A percentile compares a stretch with the other conserved stretches of the same genome.
Conservation (phyloP, 2,797 vertebrate species). For the Enoplosus armatus region DNA sequence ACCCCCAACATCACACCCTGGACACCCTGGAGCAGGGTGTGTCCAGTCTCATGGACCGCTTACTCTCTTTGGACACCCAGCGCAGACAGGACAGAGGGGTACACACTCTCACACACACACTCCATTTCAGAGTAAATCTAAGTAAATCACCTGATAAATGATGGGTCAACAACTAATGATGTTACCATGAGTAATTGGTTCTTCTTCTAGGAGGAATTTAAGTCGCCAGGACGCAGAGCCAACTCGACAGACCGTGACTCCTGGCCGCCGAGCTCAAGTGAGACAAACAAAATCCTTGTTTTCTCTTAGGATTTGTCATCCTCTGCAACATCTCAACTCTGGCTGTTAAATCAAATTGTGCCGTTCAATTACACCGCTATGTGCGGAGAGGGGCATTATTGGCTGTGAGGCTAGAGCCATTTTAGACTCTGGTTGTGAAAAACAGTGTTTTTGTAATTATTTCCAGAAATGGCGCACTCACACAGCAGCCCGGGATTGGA, state of each 20-base stretch:
- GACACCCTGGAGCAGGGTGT: conserved; percentile 98
- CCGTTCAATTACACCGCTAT: conserved; percentile 31
- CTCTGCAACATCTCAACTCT: conserved; percentile 53
- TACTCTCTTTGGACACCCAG: conserved; percentile 88
- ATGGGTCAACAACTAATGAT: conserved; percentile 38
- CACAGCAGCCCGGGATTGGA: conserved; percentile 94
- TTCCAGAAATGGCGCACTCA: conserved; percentile 93
- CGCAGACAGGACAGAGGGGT: conserved; percentile 84
- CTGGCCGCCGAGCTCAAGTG: conserved; percentile 96
- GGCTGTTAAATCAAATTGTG: conserved; percentile 58
- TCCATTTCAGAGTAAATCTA: conserved; percentile 2
- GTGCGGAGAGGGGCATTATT: conserved; percentile 17
- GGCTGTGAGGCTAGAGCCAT: conserved; percentile 17
- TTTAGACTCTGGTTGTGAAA: conserved; percentile 40
- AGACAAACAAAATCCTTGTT: conserved; percentile 78
- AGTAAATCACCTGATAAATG: conserved; percentile 28
- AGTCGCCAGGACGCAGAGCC: conserved; percentile 88
- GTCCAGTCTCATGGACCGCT: conserved; percentile 93
- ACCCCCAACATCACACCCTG: conserved; percentile 98
- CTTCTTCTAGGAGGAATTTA: conserved; percentile 86
- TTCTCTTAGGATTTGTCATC: conserved; percentile 62
- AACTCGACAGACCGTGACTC: conserved; percentile 92
- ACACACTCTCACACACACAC: conserved; percentile 15
- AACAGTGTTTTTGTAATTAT: conserved; percentile 55
- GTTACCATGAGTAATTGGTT: conserved; percentile 45